These are phyloP conservation scores for Podarcis muralis DNA, from an alignment of 2,113 vertebrate genomes.

Conservation along the genomic window DNA sequence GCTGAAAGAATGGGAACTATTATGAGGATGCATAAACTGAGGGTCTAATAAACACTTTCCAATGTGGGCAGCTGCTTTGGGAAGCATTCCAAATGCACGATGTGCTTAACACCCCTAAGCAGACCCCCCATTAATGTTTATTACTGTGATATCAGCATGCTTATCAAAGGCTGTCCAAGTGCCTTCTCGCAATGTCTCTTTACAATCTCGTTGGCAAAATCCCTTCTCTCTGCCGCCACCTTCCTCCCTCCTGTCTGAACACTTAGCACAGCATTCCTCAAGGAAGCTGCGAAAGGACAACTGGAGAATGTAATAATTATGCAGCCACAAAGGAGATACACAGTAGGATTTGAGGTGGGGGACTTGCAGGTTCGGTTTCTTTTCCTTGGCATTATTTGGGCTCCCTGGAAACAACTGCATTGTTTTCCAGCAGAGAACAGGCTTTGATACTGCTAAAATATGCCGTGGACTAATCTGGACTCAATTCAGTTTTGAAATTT, in stretches of 20 bases:
- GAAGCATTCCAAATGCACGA: constrained; percentile 1
- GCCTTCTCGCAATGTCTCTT: constrained; percentile 54
- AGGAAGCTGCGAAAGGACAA: constrained; percentile 39
- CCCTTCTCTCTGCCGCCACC: background rate
- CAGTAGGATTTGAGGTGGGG: constrained; percentile 33
- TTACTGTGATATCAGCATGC: constrained; percentile 41
- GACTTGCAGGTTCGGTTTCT: constrained; percentile 64
- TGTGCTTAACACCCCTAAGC: constrained; percentile 40
- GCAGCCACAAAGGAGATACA: constrained; percentile 49
- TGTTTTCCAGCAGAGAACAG: constrained; percentile 61
- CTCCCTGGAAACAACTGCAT: constrained; percentile 56
- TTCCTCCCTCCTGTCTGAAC: constrained; percentile 22
- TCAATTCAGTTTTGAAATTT: constrained; percentile 60
- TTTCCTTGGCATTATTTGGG: constrained; percentile 68
- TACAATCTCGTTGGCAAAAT: constrained; percentile 20
- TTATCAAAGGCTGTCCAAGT: constrained; percentile 47
- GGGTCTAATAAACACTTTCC: constrained; percentile 44
- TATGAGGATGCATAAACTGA: background rate
- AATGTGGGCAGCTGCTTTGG: constrained; percentile 31
- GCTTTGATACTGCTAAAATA: constrained; percentile 53
- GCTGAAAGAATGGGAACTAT: constrained; percentile 14
- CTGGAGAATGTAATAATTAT: constrained; percentile 42
- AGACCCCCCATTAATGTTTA: constrained; percentile 11
- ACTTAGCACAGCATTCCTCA: constrained; percentile 44
- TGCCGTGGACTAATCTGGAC: constrained; percentile 51